Base-by-base conservation (phyloP, 2,797 vertebrate genomes). In the Steatocranus sp. region DNA sequence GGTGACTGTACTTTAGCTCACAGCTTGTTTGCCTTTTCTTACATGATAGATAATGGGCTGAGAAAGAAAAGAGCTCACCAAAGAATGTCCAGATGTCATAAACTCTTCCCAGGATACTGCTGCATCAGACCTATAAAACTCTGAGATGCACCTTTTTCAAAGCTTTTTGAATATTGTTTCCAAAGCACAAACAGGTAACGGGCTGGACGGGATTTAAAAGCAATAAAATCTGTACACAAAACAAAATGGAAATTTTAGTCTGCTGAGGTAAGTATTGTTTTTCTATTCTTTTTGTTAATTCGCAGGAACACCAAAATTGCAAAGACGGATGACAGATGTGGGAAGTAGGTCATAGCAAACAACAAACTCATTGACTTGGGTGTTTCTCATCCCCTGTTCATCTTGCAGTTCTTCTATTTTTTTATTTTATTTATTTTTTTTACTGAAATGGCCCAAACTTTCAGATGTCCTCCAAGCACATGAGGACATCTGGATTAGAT, bases 401-500 rank as follows among this genome's bases (percentile, higher is more conserved):
- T 89, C 84, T 83, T 77, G 54, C 75, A 70, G 58, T 48, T 81
- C 83, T 85, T 83, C 15, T 78, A 6, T 8, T 63, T 66, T 15
- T 68, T 11, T 7, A n/a, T 83, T 90, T 51, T 12, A 2, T 83
- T 90, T 89, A n/a, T 81, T 58, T 15, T 90, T 85, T 91, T 89
- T 80, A 34, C 85, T 90, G 83, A 87, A 87, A 91, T 85, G 77
- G 61, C 73, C 83, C 68, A 83, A 90, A 84, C 32, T 27, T 87
- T 90, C 87, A 88, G 83, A 92, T 92, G 84, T 91, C 85, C 79
- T 86, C 86, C 80, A 73, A 80, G 79, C 86, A 86, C 80, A 90
- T 53, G 61, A 87, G 82, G 80, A 94, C 96, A 96, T 96, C 95
- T 96, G 95, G 91, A 89, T 84, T 82, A 11, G 32, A 93, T 96